A percentile compares a stretch with the other conserved stretches of the same genome.
phyloP scores from a whole-genome alignment of 1,140 invertebrate genomes.

The Yoshiicerus persimilis region DNA sequence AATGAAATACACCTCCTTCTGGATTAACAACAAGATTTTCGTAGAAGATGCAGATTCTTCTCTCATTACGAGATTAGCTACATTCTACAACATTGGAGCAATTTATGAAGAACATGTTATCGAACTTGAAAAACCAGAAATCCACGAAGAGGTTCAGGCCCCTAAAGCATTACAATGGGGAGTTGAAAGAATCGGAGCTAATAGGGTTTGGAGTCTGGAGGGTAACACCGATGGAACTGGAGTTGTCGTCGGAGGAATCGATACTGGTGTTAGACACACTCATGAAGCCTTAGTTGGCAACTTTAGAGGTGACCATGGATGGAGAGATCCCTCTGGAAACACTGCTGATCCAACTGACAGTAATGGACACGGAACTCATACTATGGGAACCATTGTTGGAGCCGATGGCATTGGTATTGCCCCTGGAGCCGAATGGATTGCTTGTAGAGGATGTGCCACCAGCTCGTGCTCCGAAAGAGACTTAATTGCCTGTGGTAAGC shows the following conservation, averaged over 20 bases:
- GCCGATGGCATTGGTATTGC: constrained; percentile 19
- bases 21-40: constrained; percentile 17
- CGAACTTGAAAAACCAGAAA: background rate
- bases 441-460: background rate
- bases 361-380: constrained; percentile 37
- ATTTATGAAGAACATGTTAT: background rate
- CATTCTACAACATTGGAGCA: background rate
- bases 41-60: background rate
- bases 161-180: constrained; percentile 1
- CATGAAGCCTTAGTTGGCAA: constrained; percentile 2
- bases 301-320: background rate
- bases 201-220: background rate
- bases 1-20: background rate
- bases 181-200: background rate
- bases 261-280: constrained; percentile 29
- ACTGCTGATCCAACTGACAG: constrained; percentile 9
- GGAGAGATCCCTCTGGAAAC: background rate
- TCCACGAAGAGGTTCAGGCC: background rate
- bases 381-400: constrained; percentile 28
- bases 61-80: background rate
- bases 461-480: background rate
- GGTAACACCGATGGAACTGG: background rate
- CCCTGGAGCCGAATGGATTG: background rate
- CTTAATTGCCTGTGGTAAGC: background rate
- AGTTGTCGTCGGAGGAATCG: background rate